phyloP scores from a whole-genome alignment of 2,797 vertebrate genomes.

The Sebastes itinus region DNA sequence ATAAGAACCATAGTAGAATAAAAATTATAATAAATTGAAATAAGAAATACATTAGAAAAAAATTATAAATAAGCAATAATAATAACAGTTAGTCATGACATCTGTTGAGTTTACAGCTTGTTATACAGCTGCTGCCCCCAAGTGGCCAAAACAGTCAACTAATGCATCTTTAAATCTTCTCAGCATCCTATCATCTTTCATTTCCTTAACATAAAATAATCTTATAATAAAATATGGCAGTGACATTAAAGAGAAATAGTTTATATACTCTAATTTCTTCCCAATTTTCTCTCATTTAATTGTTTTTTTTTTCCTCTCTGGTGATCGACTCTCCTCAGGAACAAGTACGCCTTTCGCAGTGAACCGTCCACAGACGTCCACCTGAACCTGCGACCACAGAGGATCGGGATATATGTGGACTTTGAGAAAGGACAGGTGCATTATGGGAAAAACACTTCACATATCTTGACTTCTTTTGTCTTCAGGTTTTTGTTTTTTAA shows the following conservation, averaged over 20 bases:
- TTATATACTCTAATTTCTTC: too few species aligned
- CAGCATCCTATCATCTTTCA: background rate
- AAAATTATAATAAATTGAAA: too few species aligned
- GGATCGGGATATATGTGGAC: conserved; percentile 81
- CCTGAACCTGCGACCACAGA: conserved; percentile 59
- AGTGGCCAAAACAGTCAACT: background rate
- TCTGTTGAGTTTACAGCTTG: background rate
- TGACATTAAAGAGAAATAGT: too few species aligned
- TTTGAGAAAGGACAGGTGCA: conserved; percentile 80
- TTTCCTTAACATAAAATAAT: background rate
- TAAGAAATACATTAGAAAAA: accelerated
- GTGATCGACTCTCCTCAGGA: conserved; percentile 37
- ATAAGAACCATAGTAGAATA: accelerated
- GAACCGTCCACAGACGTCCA: conserved; percentile 66
- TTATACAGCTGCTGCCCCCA: background rate
- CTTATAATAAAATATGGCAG: too few species aligned
- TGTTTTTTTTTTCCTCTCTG: background rate
- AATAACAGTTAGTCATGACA: too few species aligned
- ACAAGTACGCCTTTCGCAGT: conserved; percentile 73
- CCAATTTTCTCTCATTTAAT: too few species aligned
- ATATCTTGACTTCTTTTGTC: background rate
- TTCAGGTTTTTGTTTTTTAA: background rate
- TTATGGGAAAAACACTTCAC: background rate
- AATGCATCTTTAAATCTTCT: background rate
- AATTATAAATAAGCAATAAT: too few species aligned